A percentile compares a stretch with the other conserved stretches of the same genome.
Evolutionary conservation across 2,113 vertebrate genomes (phyloP).

Genomic region (Pelodiscus sinensis): DNA sequence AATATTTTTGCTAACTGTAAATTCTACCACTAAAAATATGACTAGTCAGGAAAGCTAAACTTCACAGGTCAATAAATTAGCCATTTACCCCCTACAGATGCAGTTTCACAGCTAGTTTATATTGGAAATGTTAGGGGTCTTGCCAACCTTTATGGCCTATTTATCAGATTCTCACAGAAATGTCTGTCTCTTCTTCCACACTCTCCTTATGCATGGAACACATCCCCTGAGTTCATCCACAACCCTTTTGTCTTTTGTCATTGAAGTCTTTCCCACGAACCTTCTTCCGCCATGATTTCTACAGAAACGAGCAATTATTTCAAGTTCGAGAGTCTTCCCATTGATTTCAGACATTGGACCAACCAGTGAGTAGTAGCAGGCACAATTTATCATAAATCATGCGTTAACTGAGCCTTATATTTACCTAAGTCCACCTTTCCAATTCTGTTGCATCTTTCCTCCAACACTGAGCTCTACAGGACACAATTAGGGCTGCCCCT

Average conservation of each 20-base stretch:
- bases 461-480: background rate
- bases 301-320: background rate
- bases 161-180: background rate
- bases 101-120: background rate
- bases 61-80: background rate
- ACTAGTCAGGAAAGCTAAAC: fast-evolving
- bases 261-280: background rate
- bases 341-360: background rate
- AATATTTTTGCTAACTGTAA: background rate
- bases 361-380: background rate
- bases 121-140: background rate
- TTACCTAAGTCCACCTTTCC: background rate
- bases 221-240: background rate
- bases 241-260: background rate
- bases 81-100: background rate
- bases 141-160: fast-evolving
- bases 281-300: fast-evolving
- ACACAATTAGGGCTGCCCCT: background rate
- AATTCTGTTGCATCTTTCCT: background rate
- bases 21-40: background rate
- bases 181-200: background rate
- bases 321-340: background rate
- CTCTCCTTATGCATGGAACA: background rate
- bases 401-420: background rate
- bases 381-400: background rate